A percentile compares a stretch with the other conserved stretches of the same genome.
These are phyloP conservation scores for Typhlichthys subterraneus DNA, from an alignment of 2,797 vertebrate species.

Conservation along the genomic window DNA sequence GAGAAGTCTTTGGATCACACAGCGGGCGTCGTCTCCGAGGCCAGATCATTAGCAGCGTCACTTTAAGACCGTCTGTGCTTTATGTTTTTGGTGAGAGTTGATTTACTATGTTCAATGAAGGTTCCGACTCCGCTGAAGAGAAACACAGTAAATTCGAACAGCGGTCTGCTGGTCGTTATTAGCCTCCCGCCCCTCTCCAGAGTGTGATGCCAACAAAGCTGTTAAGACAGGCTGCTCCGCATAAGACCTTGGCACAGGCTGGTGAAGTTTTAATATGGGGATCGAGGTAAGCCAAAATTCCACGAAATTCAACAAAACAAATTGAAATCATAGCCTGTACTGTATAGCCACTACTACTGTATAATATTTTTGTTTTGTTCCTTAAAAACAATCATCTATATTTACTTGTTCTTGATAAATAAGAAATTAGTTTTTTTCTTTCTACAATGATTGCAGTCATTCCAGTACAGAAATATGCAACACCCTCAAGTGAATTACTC, in stretches of 20 bases:
- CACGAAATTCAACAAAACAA: not conserved
- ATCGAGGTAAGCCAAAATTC: constrained; percentile 38
- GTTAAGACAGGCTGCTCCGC: constrained; percentile 66
- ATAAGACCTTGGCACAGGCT: constrained; percentile 64
- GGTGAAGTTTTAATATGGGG: constrained; percentile 49
- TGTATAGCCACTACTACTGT: no score
- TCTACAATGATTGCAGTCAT: no score
- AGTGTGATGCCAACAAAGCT: constrained; percentile 66
- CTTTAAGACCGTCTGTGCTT: constrained; percentile 67
- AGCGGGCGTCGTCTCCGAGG: constrained; percentile 47
- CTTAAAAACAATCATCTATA: no score
- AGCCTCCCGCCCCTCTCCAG: constrained; percentile 49
- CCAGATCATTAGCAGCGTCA: constrained; percentile 63
- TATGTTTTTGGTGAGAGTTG: constrained; percentile 59
- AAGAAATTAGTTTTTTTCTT: no score
- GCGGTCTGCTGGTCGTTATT: constrained; percentile 57
- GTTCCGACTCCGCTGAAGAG: constrained; percentile 57
- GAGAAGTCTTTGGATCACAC: constrained; percentile 55
- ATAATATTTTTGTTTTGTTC: no score
- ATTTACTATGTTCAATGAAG: constrained; percentile 69
- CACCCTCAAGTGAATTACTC: no score
- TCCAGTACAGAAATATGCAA: no score
- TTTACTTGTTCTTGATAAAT: no score
- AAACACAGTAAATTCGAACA: constrained; percentile 70
- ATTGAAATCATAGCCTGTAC: constrained; percentile 17